Conservation (phyloP, 2,888 invertebrate species). For the Uloborus plumipes region DNA sequence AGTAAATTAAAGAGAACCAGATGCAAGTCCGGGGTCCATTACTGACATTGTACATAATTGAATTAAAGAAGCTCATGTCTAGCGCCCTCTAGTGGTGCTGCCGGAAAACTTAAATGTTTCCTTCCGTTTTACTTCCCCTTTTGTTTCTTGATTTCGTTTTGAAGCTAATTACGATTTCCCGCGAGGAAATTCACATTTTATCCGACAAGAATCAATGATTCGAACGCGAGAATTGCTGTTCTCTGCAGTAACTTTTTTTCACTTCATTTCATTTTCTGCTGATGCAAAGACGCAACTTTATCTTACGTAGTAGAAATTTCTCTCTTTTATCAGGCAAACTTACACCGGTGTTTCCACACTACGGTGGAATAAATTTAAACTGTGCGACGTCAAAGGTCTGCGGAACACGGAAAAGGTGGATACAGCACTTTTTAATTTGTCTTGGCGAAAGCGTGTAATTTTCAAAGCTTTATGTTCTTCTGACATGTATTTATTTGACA, state of each 20-base stretch:
- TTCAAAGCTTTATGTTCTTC: background rate
- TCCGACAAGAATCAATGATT: constrained; percentile 52
- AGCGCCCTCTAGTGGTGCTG: constrained; percentile 34
- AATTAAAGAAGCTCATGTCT: constrained; percentile 29
- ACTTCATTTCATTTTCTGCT: constrained; percentile 47
- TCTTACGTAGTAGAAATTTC: constrained; percentile 8
- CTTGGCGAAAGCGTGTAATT: constrained; percentile 13
- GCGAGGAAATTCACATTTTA: constrained; percentile 51
- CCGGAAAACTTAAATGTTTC: constrained; percentile 22
- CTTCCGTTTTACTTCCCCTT: constrained; percentile 25
- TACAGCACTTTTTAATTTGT: constrained; percentile 26
- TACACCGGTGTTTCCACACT: constrained; percentile 45
- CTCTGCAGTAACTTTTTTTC: constrained; percentile 7
- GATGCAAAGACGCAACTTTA: constrained; percentile 23
- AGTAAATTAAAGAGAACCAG: constrained; percentile 48
- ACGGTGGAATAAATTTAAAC: constrained; percentile 50
- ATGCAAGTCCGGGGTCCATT: constrained; percentile 50
- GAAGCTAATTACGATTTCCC: constrained; percentile 45
- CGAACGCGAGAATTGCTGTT: constrained; percentile 47
- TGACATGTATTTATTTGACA: no score
- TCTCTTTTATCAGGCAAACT: constrained; percentile 18
- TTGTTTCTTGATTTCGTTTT: constrained; percentile 47
- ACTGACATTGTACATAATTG: constrained; percentile 51
- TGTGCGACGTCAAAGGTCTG: constrained; percentile 21
- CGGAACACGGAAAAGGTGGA: constrained; percentile 46